phyloP scores from a whole-genome alignment of 2,113 vertebrate genomes.

The Thamnophis sirtalis region DNA sequence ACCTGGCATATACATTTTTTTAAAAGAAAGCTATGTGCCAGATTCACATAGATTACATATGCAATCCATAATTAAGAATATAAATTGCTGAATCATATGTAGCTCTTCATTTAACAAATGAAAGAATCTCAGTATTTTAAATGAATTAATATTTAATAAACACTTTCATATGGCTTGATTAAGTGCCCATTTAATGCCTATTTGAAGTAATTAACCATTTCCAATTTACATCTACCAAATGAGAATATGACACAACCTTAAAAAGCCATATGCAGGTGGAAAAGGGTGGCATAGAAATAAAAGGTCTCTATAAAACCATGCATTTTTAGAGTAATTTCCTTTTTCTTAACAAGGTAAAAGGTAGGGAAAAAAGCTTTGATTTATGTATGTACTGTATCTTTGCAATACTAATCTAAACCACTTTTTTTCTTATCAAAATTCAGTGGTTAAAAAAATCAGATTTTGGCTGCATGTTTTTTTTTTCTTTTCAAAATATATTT shows the following conservation, averaged over 20 bases:
- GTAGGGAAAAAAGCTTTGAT: not conserved
- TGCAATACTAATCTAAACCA: not conserved
- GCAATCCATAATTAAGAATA: slow-evolving; percentile 14
- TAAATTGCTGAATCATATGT: slow-evolving; percentile 59
- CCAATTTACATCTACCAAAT: slow-evolving; percentile 41
- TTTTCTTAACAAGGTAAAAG: not conserved
- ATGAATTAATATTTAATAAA: slow-evolving; percentile 68
- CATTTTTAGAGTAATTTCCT: not conserved
- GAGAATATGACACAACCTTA: not conserved
- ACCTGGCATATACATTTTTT: slow-evolving; percentile 11
- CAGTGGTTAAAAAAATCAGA: not conserved
- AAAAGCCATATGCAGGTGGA: not conserved
- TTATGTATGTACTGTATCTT: not conserved
- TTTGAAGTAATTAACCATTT: slow-evolving; percentile 63
- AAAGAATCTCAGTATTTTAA: slow-evolving; percentile 57
- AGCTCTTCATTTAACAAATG: slow-evolving; percentile 60
- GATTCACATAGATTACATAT: slow-evolving; percentile 36
- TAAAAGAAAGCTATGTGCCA: slow-evolving; percentile 35
- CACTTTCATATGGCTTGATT: slow-evolving; percentile 49
- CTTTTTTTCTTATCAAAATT: not conserved
- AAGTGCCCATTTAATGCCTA: slow-evolving; percentile 59
- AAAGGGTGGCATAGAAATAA: not conserved
- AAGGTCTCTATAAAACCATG: not conserved
- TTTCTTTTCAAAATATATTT: not conserved
- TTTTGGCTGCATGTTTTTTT: not conserved